Base-by-base conservation (phyloP, 2,113 vertebrate species). In the Neoarius graeffei region DNA sequence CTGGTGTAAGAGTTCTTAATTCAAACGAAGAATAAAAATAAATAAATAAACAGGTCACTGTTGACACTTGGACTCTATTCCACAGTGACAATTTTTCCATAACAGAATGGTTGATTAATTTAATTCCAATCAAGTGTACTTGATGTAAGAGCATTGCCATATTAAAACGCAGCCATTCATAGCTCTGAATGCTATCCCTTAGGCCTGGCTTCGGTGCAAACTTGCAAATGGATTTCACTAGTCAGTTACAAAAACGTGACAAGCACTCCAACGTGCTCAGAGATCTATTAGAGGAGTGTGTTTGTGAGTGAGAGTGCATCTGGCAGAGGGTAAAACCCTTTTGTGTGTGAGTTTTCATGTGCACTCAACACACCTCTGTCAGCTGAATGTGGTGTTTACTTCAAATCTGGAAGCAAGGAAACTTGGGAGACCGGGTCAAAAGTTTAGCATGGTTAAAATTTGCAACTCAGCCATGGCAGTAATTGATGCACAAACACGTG, bases 121-220 rank as follows among this genome's bases (percentile, higher is more conserved):
- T 25, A 74, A 59, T 35, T 35, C 9, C 54, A 85, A 42, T 74
- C 54, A 59, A 74, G 13, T 74, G 30, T 48, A 74, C 30, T 59
- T 42, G 83, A 84, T 30, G 15, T 52, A 73, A 57, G 20, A 86
- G 17, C 15, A 66, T 23, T 79, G 30, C 48, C 6, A 83, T 69
- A 79, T 79, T 89, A 83, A 57, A 89, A 54, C 27, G 42, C 57
- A 81, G 79, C 85, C 54, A 83, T 76, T 15, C 50, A 10, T 54
- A 82, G 54, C 59, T 83, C 30, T 13, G 73, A 77, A 83, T 52
- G 74, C 59, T 62, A 64, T 85, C 66, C 64, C 71, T 74, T 8
- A 81, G 86, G 87, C 77, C 59, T 52, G 42, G n/a, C 77, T 82
- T 85, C 81, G 84, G 79, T 71, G 83, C 69, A 23, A 89, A 80